Conservation (phyloP, 2,113 vertebrate genomes). For the Glaucomys volans region DNA sequence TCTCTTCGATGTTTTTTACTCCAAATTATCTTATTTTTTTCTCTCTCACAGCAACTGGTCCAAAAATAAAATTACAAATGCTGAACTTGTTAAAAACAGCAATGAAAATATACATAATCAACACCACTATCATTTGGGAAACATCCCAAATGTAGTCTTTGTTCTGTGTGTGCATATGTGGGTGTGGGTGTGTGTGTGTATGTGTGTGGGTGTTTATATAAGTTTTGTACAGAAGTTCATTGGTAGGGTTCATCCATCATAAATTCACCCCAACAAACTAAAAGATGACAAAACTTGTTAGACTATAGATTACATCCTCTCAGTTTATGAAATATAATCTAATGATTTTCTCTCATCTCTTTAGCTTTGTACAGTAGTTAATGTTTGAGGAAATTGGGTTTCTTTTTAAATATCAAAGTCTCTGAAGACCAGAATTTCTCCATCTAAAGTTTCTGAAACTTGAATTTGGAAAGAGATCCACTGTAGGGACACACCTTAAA, state of each 20-base stretch:
- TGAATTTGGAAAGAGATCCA: not conserved
- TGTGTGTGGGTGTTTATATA: not conserved
- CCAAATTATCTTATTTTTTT: not conserved
- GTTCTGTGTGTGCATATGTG: not conserved
- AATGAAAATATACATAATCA: not conserved
- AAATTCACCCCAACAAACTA: not conserved
- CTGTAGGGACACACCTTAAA: no score
- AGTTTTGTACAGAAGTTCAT: conserved; percentile 5
- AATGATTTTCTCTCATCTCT: not conserved
- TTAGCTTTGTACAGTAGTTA: not conserved
- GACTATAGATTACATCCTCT: not conserved
- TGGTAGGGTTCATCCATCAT: not conserved
- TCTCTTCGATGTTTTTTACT: not conserved
- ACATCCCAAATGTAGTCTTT: not conserved
- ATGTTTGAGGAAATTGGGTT: not conserved
- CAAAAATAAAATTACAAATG: conserved; percentile 32
- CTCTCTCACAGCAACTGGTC: not conserved
- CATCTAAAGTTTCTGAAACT: not conserved
- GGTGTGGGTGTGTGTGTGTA: not conserved
- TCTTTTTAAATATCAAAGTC: not conserved
- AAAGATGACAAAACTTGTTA: not conserved
- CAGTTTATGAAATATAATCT: not conserved
- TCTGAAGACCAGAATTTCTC: not conserved
- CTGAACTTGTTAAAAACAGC: conserved; percentile 5
- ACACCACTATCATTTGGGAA: not conserved